Evolutionary conservation across 2,888 invertebrate species (phyloP).

Genomic region (Ditylenchus weischeri): DNA sequence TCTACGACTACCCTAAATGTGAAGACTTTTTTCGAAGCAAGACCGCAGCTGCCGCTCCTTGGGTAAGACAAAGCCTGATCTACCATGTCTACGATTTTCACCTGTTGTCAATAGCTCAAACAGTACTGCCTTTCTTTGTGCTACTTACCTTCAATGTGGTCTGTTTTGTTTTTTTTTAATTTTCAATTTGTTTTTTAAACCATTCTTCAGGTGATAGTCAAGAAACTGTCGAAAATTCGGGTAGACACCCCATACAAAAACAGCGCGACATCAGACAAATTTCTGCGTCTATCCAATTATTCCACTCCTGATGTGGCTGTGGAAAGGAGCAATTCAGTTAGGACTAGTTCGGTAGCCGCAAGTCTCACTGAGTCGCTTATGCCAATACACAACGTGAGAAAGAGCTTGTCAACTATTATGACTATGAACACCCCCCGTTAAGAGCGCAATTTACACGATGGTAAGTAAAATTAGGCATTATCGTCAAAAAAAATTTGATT

Average conservation of each 20-base stretch:
- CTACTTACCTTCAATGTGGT: constrained; percentile 45
- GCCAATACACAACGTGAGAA: background rate
- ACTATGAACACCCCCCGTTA: constrained; percentile 39
- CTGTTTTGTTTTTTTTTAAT: constrained; percentile 10
- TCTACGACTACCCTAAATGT: constrained; percentile 47
- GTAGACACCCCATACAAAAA: background rate
- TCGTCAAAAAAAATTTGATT: too few species aligned
- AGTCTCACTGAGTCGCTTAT: background rate
- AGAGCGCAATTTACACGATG: constrained; percentile 56
- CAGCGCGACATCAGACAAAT: background rate
- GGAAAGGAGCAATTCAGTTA: background rate
- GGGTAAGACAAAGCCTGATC: constrained; percentile 33
- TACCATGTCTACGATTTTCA: constrained; percentile 54
- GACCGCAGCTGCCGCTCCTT: constrained; percentile 34
- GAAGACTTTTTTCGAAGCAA: constrained; percentile 48
- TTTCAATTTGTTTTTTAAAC: background rate
- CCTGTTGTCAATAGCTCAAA: constrained; percentile 51
- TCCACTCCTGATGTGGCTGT: background rate
- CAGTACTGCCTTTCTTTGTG: constrained; percentile 52
- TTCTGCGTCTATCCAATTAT: background rate
- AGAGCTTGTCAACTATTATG: background rate
- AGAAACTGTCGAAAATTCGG: constrained; percentile 5
- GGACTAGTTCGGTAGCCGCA: background rate
- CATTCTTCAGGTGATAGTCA: constrained; percentile 6
- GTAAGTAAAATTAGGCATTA: background rate